Percentiles rank a stretch among this genome's conserved stretches.
Evolutionary conservation across 2,797 vertebrate species (phyloP).

Genomic region (Anisognathus igniventris): DNA sequence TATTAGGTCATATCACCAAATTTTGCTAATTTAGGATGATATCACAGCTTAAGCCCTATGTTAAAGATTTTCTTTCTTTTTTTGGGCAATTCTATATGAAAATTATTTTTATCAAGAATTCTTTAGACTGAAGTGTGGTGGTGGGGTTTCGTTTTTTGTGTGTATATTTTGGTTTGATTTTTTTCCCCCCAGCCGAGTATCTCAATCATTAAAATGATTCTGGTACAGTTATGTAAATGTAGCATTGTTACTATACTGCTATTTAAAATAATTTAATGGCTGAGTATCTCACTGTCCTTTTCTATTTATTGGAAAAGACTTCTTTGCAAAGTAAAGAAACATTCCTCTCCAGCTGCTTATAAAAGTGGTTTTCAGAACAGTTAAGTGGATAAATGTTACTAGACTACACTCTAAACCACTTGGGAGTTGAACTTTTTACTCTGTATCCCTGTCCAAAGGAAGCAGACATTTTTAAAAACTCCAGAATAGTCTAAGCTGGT

Average conservation of each 20-base stretch:
- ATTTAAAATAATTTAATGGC: not conserved
- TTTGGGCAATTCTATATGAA: not conserved
- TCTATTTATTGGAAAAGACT: not conserved
- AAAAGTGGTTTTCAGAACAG: not conserved
- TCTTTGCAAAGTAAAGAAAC: not conserved
- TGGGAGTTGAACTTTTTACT: not conserved
- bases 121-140: not conserved
- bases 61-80: not conserved
- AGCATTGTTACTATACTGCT: not conserved
- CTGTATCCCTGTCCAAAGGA: not conserved
- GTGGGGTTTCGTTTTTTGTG: not conserved
- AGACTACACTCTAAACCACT: not conserved
- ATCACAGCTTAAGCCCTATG: not conserved
- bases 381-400: not conserved
- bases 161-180: not conserved
- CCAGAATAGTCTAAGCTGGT: not conserved
- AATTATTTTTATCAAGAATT: not conserved
- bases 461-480: not conserved
- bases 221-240: not conserved
- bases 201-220: not conserved
- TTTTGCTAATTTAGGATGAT: not conserved
- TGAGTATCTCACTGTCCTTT: not conserved
- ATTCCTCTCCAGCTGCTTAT: not conserved
- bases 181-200: fast-evolving
- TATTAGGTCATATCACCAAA: not conserved